Evolutionary conservation across 2,113 vertebrate genomes (phyloP).

Genomic region (Nyctereutes procyonoides): DNA sequence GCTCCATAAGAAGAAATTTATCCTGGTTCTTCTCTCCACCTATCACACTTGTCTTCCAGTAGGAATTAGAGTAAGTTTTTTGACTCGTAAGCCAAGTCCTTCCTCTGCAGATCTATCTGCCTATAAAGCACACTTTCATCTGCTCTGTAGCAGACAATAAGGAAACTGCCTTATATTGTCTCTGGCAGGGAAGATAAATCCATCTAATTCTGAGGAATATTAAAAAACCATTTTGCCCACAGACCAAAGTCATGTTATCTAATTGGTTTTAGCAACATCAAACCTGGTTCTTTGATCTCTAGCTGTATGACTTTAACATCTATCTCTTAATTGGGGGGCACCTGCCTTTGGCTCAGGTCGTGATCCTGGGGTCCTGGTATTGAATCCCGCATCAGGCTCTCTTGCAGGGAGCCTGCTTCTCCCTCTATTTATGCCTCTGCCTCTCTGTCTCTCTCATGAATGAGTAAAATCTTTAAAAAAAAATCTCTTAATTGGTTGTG

Average conservation of each 20-base stretch:
- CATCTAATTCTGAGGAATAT: background rate
- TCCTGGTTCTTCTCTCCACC: background rate
- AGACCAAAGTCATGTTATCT: background rate
- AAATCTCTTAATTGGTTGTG: background rate
- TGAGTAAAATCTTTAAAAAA: no score
- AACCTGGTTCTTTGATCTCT: background rate
- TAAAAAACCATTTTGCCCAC: background rate
- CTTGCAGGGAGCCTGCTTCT: no score
- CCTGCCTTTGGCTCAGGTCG: no score
- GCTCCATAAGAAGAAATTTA: slow-evolving; percentile 28
- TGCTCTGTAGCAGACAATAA: background rate
- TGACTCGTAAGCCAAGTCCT: background rate
- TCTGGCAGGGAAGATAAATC: background rate
- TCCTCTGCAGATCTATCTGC: background rate
- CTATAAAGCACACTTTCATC: background rate
- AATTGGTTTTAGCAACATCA: slow-evolving; percentile 5
- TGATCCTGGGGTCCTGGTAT: no score
- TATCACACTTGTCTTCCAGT: background rate
- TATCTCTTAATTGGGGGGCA: background rate
- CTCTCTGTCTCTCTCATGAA: no score
- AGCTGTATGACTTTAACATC: background rate
- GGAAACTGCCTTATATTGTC: background rate
- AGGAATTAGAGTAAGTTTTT: background rate
- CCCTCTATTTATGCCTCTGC: no score
- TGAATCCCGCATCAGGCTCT: no score